A percentile compares a stretch with the other conserved stretches of the same genome.
Conservation (phyloP, 2,888 invertebrate species). For the Synanthedon vespiformis region DNA sequence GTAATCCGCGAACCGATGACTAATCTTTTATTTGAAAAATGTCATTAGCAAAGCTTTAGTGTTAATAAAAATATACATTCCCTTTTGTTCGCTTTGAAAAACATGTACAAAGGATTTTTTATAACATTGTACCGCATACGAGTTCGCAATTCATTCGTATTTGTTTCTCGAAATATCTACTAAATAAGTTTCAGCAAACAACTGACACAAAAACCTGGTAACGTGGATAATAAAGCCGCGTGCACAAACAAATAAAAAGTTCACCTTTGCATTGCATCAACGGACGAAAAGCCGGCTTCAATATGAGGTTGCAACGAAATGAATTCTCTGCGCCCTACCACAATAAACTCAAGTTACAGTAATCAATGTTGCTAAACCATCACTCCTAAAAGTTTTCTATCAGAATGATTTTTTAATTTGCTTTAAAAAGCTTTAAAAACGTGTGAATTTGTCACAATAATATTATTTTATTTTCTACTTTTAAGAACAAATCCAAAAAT, state of each 20-base stretch:
- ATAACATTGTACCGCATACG: neutral
- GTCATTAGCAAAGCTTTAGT: too few species aligned
- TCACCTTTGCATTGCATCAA: slow-evolving; percentile 8
- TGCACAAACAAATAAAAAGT: slow-evolving; percentile 9
- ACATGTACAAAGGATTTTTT: too few species aligned
- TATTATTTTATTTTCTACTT: too few species aligned
- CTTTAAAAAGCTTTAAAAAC: too few species aligned
- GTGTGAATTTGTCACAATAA: too few species aligned
- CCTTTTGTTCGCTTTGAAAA: neutral
- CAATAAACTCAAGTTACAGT: neutral
- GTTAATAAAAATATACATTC: too few species aligned
- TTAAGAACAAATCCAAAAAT: too few species aligned
- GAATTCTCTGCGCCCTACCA: slow-evolving; percentile 5
- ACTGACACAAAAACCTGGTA: neutral
- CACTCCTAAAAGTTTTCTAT: too few species aligned
- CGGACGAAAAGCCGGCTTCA: slow-evolving; percentile 8
- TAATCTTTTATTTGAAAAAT: too few species aligned
- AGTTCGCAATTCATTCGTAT: neutral
- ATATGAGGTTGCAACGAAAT: slow-evolving; percentile 13
- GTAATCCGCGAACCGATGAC: too few species aligned
- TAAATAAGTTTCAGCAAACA: slow-evolving; percentile 5
- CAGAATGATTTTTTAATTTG: too few species aligned
- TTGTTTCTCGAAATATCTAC: neutral
- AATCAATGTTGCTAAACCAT: neutral
- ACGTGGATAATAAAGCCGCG: slow-evolving; percentile 7